Conservation (phyloP, 2,888 invertebrate species). For the Eutolmus rufibarbis region DNA sequence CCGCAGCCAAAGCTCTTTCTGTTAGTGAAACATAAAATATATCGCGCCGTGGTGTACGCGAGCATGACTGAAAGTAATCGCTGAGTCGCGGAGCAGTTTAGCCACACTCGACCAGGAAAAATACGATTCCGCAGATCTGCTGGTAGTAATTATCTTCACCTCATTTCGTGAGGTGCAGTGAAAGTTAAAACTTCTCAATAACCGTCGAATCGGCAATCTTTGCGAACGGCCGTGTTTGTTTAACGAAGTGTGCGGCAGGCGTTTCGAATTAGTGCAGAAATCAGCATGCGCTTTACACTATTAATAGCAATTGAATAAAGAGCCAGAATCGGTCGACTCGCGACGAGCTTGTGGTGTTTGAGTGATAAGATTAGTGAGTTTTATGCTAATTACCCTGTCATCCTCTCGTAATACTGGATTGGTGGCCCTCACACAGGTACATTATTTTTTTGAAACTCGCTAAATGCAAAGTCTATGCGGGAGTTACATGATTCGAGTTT, state of each 20-base stretch:
- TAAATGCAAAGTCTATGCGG: neutral
- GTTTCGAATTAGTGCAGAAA: conserved; percentile 14
- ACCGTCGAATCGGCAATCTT: neutral
- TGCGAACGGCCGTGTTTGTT: neutral
- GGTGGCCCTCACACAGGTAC: conserved; percentile 4
- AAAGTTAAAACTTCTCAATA: neutral
- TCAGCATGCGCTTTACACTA: neutral
- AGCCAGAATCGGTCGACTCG: neutral
- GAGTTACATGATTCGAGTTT: neutral
- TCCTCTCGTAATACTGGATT: neutral
- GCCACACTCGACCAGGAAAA: neutral
- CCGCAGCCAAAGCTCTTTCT: neutral
- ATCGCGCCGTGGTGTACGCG: neutral
- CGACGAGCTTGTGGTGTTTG: neutral
- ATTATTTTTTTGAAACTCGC: neutral
- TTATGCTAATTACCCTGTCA: conserved; percentile 10
- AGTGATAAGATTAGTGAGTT: conserved; percentile 3
- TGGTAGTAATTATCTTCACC: neutral
- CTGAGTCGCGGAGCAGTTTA: neutral
- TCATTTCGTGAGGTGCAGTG: neutral
- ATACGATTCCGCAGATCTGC: neutral
- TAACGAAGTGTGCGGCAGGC: neutral
- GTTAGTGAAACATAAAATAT: neutral
- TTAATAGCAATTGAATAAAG: conserved; percentile 28
- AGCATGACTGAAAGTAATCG: neutral